These are phyloP conservation scores for Neomonachus schauinslandi DNA, from an alignment of 2,113 vertebrate species.

Conservation along the genomic window DNA sequence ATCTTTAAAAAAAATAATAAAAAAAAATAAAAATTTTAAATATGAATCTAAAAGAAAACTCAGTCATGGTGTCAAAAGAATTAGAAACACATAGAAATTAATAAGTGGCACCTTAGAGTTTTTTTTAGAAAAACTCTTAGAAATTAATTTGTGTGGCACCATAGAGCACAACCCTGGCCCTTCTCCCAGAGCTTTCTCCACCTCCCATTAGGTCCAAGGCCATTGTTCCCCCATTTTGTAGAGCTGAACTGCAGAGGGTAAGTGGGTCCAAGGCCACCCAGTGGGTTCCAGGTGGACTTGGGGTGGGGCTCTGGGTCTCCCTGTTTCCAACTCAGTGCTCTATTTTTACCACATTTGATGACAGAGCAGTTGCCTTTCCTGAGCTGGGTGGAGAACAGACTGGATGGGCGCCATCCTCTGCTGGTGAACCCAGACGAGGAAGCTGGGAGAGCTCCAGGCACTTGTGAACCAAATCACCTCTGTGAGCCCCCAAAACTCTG, in stretches of 20 bases:
- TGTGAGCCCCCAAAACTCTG: not conserved
- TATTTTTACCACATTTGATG: not conserved
- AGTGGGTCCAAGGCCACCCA: too few species aligned
- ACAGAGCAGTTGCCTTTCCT: not conserved
- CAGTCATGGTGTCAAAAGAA: not conserved
- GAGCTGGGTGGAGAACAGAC: not conserved
- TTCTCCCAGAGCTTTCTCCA: too few species aligned
- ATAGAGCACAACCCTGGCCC: not conserved
- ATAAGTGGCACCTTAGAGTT: not conserved
- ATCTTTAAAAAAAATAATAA: too few species aligned
- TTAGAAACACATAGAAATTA: not conserved
- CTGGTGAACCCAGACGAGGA: not conserved
- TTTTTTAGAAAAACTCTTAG: too few species aligned
- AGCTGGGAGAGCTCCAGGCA: not conserved
- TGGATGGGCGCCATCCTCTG: too few species aligned
- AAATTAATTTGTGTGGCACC: not conserved
- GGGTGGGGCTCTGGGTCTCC: not conserved
- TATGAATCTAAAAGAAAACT: not conserved
- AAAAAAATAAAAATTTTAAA: not conserved
- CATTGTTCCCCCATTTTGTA: too few species aligned
- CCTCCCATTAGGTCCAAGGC: not conserved
- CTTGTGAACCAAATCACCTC: too few species aligned
- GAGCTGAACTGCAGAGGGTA: not conserved
- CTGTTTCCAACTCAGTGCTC: not conserved
- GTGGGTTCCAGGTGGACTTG: too few species aligned